Conservation (phyloP, 2,888 invertebrate genomes). For the Pocota personata region DNA sequence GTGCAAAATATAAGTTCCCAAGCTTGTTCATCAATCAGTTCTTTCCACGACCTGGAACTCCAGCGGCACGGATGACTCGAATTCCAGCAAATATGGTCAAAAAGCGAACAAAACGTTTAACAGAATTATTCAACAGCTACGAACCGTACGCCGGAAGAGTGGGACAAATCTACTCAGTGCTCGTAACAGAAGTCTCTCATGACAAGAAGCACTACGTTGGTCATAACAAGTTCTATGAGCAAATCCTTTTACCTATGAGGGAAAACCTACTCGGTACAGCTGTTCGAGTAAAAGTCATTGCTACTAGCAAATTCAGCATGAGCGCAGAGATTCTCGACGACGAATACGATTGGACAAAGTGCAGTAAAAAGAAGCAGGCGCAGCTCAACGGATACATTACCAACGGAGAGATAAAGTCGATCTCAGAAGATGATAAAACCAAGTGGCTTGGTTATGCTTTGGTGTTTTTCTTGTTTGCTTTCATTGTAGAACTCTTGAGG, state of each 20-base stretch:
- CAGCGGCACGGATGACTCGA: constrained; percentile 94
- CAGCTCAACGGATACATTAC: constrained; percentile 18
- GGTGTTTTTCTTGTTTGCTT: constrained; percentile 38
- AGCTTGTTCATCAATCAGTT: constrained; percentile 99
- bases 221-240: constrained; percentile 98
- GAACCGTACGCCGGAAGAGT: constrained; percentile 89
- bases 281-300: constrained; percentile 89
- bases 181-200: constrained; percentile 96
- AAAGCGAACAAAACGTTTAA: constrained; percentile 92
- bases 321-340: constrained; percentile 86
- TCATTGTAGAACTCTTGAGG: constrained; percentile 28
- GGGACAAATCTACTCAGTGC: constrained; percentile 86
- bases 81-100: constrained; percentile 95
- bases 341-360: constrained; percentile 84
- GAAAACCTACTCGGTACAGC: constrained; percentile 91
- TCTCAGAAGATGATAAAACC: constrained; percentile 7
- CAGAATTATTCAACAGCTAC: constrained; percentile 95
- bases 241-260: constrained; percentile 92
- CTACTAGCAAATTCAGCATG: constrained; percentile 91
- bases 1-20: constrained; percentile 94
- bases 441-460: constrained; percentile 48
- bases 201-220: constrained; percentile 95
- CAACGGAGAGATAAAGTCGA: neutral
- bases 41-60: constrained; percentile 97
- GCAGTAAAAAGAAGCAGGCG: constrained; percentile 68